Base-by-base conservation (phyloP, 2,113 vertebrate species). In the Ivindomyrus marchei region DNA sequence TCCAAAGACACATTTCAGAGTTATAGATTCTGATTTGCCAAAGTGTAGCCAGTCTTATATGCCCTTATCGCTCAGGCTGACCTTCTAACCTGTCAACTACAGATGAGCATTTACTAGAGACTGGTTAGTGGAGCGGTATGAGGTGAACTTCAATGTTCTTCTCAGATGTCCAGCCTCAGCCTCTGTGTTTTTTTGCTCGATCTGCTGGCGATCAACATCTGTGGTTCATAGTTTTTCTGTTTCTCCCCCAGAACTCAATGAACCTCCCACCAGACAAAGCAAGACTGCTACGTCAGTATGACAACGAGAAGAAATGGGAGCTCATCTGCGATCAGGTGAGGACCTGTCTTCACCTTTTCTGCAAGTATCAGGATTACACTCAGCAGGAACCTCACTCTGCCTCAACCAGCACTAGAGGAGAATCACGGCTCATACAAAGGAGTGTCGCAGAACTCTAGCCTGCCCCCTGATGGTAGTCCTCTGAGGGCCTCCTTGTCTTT, bases 181-280 rank as follows among this genome's bases (percentile, higher is more conserved):
- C 21, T 9, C 56, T 62, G 56, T 62, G 21, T 62, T 9, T 62
- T 62, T 24, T 62, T n/a, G 56, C 21, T n/a, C 24, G 24, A 46
- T 42, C 24, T 53, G 88, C 21, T 50, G 45, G 3, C 21, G 6
- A 15, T 45, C 24, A 56, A 10, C 52, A 27, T 1, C n/a, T 8
- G 10, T 52, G 24, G 24, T 5, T 56, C 36, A 39, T 56, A 6
- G 31, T 46, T 87, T 13, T 2, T 8, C 0, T 27, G 56, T n/a
- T 89, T 91, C 53, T 92, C 90, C 89, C 94, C 93, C 94, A 99
- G 98, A 99, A 98, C 90, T 98, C 98, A 1, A 99, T 99, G 98
- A 99, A 99, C 92, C 95, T 98, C 31, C 98, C 98, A 49, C 98
- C 98, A 0, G 98, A 99, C 93, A 99, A 99, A 93, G 98, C 98